Evolutionary conservation across 2,888 invertebrate genomes (phyloP).

Genomic region (Protonemura montana): DNA sequence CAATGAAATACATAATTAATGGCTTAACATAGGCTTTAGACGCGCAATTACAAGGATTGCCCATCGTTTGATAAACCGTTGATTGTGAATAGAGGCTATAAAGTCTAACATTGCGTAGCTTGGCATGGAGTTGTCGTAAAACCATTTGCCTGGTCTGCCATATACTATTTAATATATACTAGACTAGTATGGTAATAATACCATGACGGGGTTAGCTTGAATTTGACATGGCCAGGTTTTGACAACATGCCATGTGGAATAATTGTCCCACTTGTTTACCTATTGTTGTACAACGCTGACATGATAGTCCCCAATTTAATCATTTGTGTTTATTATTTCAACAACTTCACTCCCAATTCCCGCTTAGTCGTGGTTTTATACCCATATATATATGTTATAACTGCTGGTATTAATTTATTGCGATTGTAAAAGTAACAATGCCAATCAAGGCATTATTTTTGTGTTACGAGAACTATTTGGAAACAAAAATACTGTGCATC

Average conservation of each 20-base stretch:
- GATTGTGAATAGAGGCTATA: neutral
- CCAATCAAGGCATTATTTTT: neutral
- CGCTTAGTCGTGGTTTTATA: neutral
- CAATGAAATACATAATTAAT: neutral
- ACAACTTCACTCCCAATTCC: neutral
- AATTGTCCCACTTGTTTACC: neutral
- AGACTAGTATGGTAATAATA: too few species aligned
- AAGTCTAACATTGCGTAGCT: neutral
- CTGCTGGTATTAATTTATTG: neutral
- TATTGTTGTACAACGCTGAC: neutral
- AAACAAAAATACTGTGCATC: too few species aligned
- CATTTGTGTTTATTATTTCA: neutral
- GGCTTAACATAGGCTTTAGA: neutral
- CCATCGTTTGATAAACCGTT: neutral
- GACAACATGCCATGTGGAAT: neutral
- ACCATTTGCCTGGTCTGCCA: neutral
- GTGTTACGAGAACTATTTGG: neutral
- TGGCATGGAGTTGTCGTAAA: neutral
- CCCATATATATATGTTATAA: neutral
- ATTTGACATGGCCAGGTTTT: neutral
- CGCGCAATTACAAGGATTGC: neutral
- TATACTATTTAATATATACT: too few species aligned
- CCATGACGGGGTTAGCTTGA: too few species aligned
- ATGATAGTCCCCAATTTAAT: neutral
- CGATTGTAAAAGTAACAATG: neutral